Evolutionary conservation across 2,888 invertebrate genomes (phyloP).

Genomic region (Silvanus unidentatus): DNA sequence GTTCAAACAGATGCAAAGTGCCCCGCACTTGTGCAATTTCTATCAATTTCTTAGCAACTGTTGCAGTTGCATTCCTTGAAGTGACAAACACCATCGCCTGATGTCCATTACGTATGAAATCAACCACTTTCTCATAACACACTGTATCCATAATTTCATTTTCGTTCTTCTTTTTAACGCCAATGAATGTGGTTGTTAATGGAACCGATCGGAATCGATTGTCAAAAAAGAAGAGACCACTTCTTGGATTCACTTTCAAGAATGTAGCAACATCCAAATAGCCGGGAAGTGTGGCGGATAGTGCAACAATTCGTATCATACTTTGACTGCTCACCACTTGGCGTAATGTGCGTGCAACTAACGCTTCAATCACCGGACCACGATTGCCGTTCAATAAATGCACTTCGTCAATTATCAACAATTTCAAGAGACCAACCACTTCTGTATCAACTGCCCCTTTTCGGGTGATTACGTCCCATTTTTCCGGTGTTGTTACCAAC

Average conservation of each 20-base stretch:
- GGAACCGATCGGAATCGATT: slow-evolving; percentile 94
- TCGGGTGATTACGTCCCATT: slow-evolving; percentile 98
- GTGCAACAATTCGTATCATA: slow-evolving; percentile 94
- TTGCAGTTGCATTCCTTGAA: slow-evolving; percentile 91
- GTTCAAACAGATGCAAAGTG: slow-evolving; percentile 63
- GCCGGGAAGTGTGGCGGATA: slow-evolving; percentile 96
- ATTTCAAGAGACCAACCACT: slow-evolving; percentile 80
- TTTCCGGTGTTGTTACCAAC: slow-evolving; percentile 98
- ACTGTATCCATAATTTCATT: slow-evolving; percentile 80
- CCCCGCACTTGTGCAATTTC: slow-evolving; percentile 75
- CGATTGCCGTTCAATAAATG: slow-evolving; percentile 94
- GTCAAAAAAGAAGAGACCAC: slow-evolving; percentile 92
- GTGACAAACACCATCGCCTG: slow-evolving; percentile 99
- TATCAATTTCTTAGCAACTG: slow-evolving; percentile 77
- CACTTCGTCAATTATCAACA: slow-evolving; percentile 95
- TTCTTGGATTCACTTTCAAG: slow-evolving; percentile 85
- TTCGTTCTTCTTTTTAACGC: slow-evolving; percentile 39
- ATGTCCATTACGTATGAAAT: slow-evolving; percentile 80
- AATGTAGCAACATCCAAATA: slow-evolving; percentile 95
- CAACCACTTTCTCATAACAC: slow-evolving; percentile 86
- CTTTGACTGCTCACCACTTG: slow-evolving; percentile 86
- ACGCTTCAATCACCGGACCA: slow-evolving; percentile 94
- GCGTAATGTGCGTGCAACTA: slow-evolving; percentile 91
- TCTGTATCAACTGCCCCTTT: slow-evolving; percentile 89
- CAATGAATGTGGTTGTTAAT: slow-evolving; percentile 80